These are phyloP conservation scores for Smittia sp. DNA, from an alignment of 2,888 invertebrate species.

Conservation along the genomic window DNA sequence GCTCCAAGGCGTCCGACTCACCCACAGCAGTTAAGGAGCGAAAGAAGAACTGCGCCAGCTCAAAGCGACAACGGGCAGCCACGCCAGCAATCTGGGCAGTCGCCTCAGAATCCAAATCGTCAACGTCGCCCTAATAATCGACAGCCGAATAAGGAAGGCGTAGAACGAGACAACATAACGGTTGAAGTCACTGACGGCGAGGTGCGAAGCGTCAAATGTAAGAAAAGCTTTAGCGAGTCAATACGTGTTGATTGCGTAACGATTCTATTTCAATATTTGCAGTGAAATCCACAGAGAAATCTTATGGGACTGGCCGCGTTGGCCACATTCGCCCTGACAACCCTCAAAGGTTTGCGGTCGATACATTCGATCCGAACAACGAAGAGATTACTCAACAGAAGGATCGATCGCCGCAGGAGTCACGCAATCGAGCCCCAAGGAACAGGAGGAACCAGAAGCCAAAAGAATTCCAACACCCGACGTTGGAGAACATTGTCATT, in stretches of 20 bases:
- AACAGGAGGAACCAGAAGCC: slow-evolving; percentile 4
- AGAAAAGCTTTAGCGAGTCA: no score
- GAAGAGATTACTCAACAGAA: neutral
- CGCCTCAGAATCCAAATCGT: slow-evolving; percentile 17
- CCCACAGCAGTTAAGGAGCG: slow-evolving; percentile 28
- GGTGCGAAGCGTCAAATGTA: slow-evolving; percentile 38
- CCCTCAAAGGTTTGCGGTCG: neutral
- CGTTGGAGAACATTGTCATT: slow-evolving; percentile 33
- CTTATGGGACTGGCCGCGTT: slow-evolving; percentile 21
- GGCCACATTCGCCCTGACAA: neutral
- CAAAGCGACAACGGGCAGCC: neutral
- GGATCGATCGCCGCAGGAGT: neutral
- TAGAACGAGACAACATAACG: slow-evolving; percentile 32
- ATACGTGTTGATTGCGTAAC: no score
- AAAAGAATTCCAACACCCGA: slow-evolving; percentile 32
- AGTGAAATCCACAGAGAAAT: slow-evolving; percentile 21
- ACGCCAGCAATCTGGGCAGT: neutral
- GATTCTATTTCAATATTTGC: no score
- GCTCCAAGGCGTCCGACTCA: neutral
- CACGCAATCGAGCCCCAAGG: neutral
- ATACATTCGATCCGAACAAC: slow-evolving; percentile 9
- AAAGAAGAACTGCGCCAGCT: slow-evolving; percentile 14
- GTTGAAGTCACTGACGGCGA: slow-evolving; percentile 27
- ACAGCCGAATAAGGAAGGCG: slow-evolving; percentile 22
- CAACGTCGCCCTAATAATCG: slow-evolving; percentile 17